Percentiles rank a stretch among this genome's conserved stretches.
Evolutionary conservation across 2,113 vertebrate species (phyloP).

Genomic region (Rostratula benghalensis): DNA sequence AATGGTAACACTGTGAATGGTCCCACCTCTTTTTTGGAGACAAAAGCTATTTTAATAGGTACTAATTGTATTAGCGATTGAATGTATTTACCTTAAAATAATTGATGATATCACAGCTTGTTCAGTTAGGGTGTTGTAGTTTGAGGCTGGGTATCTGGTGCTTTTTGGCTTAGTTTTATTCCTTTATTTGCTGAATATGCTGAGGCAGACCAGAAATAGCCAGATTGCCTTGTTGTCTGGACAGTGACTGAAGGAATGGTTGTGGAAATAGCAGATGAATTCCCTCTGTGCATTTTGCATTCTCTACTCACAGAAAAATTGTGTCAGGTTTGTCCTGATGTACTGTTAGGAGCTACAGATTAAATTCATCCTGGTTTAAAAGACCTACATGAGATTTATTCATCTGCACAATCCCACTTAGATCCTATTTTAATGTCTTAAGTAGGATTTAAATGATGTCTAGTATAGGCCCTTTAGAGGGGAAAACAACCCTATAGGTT

Average conservation of each 20-base stretch:
- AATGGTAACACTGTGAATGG: not conserved
- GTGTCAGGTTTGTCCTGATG: not conserved
- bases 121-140: not conserved
- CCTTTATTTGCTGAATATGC: not conserved
- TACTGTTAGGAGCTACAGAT: not conserved
- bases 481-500: not conserved
- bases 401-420: not conserved
- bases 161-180: not conserved
- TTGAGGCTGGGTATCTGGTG: not conserved
- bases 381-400: not conserved
- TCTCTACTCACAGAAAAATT: not conserved
- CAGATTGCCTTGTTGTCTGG: not conserved
- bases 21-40: not conserved
- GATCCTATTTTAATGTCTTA: not conserved
- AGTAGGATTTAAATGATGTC: not conserved
- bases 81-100: not conserved
- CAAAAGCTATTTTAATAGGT: not conserved
- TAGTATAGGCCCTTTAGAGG: not conserved
- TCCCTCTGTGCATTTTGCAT: not conserved
- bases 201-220: slow-evolving; percentile 1
- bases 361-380: not conserved
- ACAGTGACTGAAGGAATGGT: not conserved
- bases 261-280: not conserved
- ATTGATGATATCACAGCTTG: not conserved
- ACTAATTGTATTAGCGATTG: not conserved